Evolutionary conservation across 2,888 invertebrate species (phyloP).

Genomic region (Cheilosia variabilis): DNA sequence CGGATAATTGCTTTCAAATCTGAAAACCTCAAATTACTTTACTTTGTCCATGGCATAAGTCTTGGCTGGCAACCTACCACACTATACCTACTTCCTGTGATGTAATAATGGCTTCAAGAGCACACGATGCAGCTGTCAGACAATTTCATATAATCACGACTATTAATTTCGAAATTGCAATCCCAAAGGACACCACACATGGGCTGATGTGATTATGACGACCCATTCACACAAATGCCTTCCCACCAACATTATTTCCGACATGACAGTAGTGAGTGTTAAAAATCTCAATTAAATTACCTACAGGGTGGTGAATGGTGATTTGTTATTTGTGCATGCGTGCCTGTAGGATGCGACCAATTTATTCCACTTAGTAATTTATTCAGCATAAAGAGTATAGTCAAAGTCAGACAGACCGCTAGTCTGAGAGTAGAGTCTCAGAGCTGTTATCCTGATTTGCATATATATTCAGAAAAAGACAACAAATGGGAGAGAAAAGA

Average conservation of each 20-base stretch:
- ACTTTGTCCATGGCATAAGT: conserved; percentile 43
- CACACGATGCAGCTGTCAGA: conserved; percentile 67
- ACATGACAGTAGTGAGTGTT: conserved; percentile 2
- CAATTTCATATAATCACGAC: conserved; percentile 66
- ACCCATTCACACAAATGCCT: background rate
- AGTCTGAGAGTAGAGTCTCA: background rate
- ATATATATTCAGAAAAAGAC: conserved; percentile 34
- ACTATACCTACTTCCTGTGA: background rate
- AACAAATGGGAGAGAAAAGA: conserved; percentile 7
- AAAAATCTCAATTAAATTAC: conserved; percentile 43
- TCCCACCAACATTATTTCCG: background rate
- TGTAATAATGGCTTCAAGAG: conserved; percentile 38
- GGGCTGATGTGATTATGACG: conserved; percentile 52
- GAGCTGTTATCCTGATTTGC: conserved; percentile 50
- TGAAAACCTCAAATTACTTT: conserved; percentile 66
- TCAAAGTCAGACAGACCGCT: background rate
- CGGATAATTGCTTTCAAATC: conserved; percentile 70
- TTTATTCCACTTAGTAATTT: conserved; percentile 40
- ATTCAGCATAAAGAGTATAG: conserved; percentile 20
- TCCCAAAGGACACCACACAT: background rate
- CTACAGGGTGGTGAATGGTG: conserved; percentile 13
- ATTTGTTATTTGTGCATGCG: conserved; percentile 9
- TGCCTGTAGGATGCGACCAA: conserved; percentile 16
- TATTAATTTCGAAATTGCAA: conserved; percentile 62
- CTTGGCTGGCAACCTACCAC: background rate